These are phyloP conservation scores for Lichenostomus cassidix DNA, from an alignment of 2,113 vertebrate species.

Conservation along the genomic window DNA sequence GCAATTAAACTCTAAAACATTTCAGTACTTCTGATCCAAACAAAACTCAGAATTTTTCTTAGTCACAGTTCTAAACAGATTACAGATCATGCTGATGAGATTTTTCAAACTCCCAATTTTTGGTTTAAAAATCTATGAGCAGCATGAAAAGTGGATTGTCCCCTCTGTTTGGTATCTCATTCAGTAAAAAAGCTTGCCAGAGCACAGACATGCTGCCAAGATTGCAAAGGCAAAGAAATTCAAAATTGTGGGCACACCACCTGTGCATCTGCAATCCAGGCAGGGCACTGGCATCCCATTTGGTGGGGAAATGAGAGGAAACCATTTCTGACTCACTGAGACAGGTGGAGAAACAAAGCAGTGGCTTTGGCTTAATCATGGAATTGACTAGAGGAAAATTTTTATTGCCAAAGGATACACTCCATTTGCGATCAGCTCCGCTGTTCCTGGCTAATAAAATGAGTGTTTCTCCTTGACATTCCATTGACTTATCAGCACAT, in stretches of 20 bases:
- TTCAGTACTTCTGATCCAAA: not conserved
- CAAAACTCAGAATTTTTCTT: not conserved
- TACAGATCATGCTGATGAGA: not conserved
- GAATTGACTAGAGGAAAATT: conserved; percentile 1
- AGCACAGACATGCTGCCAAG: not conserved
- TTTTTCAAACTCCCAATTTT: not conserved
- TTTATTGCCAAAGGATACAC: conserved; percentile 9
- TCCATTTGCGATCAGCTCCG: not conserved
- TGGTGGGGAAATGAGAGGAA: not conserved
- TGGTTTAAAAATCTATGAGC: not conserved
- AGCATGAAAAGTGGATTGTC: not conserved
- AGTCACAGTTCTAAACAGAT: not conserved
- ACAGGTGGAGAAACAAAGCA: conserved; percentile 53
- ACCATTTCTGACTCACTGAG: conserved; percentile 36
- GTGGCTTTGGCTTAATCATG: not conserved
- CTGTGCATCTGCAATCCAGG: not conserved
- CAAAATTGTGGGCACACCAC: not conserved
- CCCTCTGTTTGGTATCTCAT: not conserved
- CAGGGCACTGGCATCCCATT: not conserved
- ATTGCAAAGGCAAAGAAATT: not conserved
- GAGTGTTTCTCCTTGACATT: not conserved
- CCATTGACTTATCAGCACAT: not conserved
- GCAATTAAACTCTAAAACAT: not conserved
- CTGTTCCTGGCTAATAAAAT: not conserved
- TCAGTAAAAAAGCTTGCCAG: not conserved